Percentiles rank a stretch among this genome's conserved stretches.
Evolutionary conservation across 2,797 vertebrate species (phyloP).

Genomic region (Salmo trutta): DNA sequence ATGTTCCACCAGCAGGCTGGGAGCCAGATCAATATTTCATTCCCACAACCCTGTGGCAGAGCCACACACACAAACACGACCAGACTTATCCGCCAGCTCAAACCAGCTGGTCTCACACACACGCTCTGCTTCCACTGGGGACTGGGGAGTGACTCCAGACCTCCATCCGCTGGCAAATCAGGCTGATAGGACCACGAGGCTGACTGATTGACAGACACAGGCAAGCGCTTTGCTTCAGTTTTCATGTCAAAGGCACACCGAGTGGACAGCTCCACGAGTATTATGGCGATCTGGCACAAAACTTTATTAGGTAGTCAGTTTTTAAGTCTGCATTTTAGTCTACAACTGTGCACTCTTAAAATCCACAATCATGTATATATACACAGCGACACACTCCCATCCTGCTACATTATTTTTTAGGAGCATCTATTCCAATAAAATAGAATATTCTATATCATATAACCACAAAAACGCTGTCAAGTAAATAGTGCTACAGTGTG

Average conservation of each 20-base stretch:
- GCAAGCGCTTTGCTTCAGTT: not conserved
- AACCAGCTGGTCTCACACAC: not conserved
- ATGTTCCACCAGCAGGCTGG: not conserved
- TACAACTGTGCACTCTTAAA: not conserved
- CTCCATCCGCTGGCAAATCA: not conserved
- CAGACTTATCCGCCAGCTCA: not conserved
- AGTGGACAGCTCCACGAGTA: not conserved
- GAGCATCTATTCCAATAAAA: not conserved
- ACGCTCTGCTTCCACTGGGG: not conserved
- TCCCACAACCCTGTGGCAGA: not conserved
- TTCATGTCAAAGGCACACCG: not conserved
- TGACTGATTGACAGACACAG: not conserved
- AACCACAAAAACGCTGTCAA: not conserved
- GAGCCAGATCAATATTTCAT: slow-evolving; percentile 4
- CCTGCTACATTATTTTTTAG: not conserved
- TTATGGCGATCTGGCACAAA: not conserved
- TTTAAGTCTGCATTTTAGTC: not conserved
- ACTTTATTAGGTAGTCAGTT: not conserved
- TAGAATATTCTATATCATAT: not conserved
- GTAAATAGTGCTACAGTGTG: not conserved
- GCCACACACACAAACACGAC: not conserved
- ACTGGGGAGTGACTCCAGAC: not conserved
- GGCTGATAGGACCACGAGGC: not conserved
- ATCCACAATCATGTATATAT: not conserved
- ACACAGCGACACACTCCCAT: not conserved